Evolutionary conservation across 2,113 vertebrate species (phyloP), one percentile per base, ranked within the genome.

Genomic region (Melanerpes formicivorus): DNA sequence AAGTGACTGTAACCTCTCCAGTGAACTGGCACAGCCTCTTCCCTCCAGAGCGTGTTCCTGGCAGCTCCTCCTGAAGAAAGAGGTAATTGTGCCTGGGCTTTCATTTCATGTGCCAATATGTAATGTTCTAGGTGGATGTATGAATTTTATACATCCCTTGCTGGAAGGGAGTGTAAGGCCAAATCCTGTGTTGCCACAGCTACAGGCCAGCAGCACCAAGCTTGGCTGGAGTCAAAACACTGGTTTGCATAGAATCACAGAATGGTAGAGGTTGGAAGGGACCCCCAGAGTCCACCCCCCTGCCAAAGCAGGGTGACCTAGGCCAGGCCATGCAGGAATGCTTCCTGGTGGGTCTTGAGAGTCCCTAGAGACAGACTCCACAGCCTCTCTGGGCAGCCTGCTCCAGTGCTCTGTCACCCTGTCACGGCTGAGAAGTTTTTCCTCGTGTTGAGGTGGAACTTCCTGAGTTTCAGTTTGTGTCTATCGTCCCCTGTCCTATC

Each of bases 181-280:
- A 52, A 30, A 64, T 58, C 46, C 52, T 64, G 19, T 4, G 7
- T 14, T 79, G 74, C 62, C 42, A 15, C 87, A 54, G 25, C n/a
- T 1, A 0, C 1, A 1, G 5, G 21, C 76, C 5, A 4, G 22
- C 14, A 58, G 42, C 5, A 17, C 48, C 1, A 17, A 76, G 52
- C 0, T 1, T 1, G 3, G 29, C 54, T 44, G 54, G 54, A 32
- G 34, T 30, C 13, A 42, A 73, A 82, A 10, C 32, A 10, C 27
- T 2, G 6, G 29, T 44, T 73, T 27, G 32, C 26, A 52, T 52
- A 52, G 50, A 52, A 52, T 52, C 50, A 25, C 22, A 52, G 50
- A 52, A 52, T 25, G 22, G 50, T 52, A 52, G 50, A 21, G 48
- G 48, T 22, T 22, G 48, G 48, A 50, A 50, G 48, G 50, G 50